These are phyloP conservation scores for Aphodius sticticus DNA, from an alignment of 2,888 invertebrate species.

Conservation along the genomic window DNA sequence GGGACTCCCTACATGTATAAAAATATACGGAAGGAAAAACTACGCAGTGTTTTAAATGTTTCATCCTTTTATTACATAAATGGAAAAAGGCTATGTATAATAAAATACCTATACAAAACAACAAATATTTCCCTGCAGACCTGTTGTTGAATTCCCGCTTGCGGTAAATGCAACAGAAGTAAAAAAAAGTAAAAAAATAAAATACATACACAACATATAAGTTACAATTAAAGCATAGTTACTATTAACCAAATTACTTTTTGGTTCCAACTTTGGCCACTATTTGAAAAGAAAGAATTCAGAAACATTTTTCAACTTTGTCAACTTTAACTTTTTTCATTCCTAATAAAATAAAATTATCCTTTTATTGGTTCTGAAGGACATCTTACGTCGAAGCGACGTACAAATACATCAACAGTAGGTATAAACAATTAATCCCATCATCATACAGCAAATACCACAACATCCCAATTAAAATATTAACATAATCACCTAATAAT, in stretches of 20 bases:
- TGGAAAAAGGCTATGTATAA: not conserved
- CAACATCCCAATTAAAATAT: too few species aligned
- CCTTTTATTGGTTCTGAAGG: too few species aligned
- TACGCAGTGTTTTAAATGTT: conserved; percentile 4
- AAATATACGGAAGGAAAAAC: not conserved
- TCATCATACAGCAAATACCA: too few species aligned
- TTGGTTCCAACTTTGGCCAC: not conserved
- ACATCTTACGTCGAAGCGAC: too few species aligned
- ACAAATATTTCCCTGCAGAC: conserved; percentile 12
- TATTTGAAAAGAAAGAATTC: too few species aligned
- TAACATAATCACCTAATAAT: not conserved
- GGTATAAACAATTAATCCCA: too few species aligned
- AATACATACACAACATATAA: not conserved
- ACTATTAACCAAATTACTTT: not conserved
- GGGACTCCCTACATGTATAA: too few species aligned
- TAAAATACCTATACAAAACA: conserved; percentile 13
- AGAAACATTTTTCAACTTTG: too few species aligned
- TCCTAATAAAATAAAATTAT: too few species aligned
- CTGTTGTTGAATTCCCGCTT: conserved; percentile 9
- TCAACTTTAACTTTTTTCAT: too few species aligned
- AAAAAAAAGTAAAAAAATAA: not conserved
- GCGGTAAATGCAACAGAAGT: not conserved
- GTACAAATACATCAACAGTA: too few species aligned
- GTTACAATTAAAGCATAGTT: conserved; percentile 4
- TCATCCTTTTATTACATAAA: conserved; percentile 16